These are phyloP conservation scores for Tragelaphus buxtoni DNA, from an alignment of 2,113 vertebrate species.

Conservation along the genomic window DNA sequence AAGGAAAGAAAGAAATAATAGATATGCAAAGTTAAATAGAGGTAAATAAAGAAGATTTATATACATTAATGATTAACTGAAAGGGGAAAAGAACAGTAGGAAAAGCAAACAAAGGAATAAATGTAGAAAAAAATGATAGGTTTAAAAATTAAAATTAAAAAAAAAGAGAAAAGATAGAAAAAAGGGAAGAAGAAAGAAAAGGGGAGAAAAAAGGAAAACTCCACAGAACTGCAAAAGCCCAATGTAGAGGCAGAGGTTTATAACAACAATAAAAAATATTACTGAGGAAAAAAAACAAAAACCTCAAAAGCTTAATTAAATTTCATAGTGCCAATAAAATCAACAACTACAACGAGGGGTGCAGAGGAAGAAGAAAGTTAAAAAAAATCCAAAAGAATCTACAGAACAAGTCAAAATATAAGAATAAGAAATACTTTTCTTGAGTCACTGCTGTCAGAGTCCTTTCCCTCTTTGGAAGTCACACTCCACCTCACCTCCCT, in stretches of 20 bases:
- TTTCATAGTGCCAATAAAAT: background rate
- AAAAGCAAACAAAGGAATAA: background rate
- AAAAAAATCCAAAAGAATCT: background rate
- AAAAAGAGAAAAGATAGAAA: background rate
- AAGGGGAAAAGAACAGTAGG: background rate
- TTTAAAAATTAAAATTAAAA: background rate
- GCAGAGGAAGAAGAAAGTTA: accelerated
- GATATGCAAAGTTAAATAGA: background rate
- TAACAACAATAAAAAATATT: background rate
- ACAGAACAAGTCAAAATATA: background rate
- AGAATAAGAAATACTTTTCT: background rate
- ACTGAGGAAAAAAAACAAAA: background rate
- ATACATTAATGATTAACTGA: background rate
- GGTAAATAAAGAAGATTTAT: background rate
- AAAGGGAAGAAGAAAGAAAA: background rate
- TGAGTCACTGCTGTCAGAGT: background rate
- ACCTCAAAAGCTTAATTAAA: background rate
- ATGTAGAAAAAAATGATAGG: background rate
- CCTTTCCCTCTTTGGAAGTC: background rate
- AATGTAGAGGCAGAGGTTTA: background rate
- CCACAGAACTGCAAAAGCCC: background rate
- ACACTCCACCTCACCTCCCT: background rate
- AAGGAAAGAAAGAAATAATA: background rate
- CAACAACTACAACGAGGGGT: background rate
- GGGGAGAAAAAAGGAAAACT: background rate